Base-by-base conservation (phyloP, 2,888 invertebrate species). In the Heliconius ismenius region DNA sequence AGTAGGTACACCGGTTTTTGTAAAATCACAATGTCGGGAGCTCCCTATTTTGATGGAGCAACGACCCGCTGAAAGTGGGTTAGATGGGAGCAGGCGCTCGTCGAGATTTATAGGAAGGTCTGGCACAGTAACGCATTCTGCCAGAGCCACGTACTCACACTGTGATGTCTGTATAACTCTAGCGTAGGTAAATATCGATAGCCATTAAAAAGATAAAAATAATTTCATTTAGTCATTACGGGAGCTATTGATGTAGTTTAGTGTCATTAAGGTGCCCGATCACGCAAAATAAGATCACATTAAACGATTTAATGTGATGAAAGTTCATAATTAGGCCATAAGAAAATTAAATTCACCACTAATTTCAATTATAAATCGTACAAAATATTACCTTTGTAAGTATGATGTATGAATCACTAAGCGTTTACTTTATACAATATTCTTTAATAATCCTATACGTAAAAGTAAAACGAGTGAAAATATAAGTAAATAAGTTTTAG, bases 51-150 rank as follows among this genome's bases (percentile, higher is more conserved):
- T 81, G 85, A 83, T 86, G 83, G 88, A 87, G 86, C 89, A 87
- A 86, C 86, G 88, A 88, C 88, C 88, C 81, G 83, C 80, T 83
- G 84, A 86, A 88, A 87, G 85, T 88, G 86, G 89, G 87, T 88
- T 88, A 87, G 83, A 85, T 84, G 84, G 83, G 82, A 84, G 81
- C 85, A 83, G 83, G 81, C 85, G 83, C 82, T 80, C 83, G 83
- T 82, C 78, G 84, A 86, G 84, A 85, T 82, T 84, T 85, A 85
- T 86, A 87, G 86, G 86, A 87, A 87, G 88, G 85, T 85, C 86
- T 88, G 88, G 88, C 88, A 87, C 86, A 81, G 83, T 82, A 80
- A 83, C 85, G 83, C 85, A 86, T 87, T 86, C 86, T 85, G 83
- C 77, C 84, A 82, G 84, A 86, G 86, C 84, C 84, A 83, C 84